Base-by-base conservation (phyloP, 2,888 invertebrate species). In the Eristalis pertinax region DNA sequence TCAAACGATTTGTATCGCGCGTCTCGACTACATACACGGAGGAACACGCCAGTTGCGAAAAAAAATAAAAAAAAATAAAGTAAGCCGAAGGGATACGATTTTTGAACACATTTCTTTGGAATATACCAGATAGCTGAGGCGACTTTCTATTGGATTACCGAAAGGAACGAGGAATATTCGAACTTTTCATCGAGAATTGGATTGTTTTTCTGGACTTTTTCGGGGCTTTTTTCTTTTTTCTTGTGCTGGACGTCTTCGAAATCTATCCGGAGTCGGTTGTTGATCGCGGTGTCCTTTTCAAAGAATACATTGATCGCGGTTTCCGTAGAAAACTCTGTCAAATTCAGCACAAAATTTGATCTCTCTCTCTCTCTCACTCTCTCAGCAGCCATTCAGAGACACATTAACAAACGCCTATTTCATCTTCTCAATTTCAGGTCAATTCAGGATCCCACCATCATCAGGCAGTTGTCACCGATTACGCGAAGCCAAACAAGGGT, bases 401-500 rank as follows among this genome's bases (percentile, higher is more conserved):
- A 26, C 4, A 1, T 26, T 26, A 26, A 26, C 24, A 11, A 8
- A 35, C 50, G 7, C 32, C 13, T 22, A 24, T 35, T 65, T 15
- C 0, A 32, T 15, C 13, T 73, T n/a, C 19, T 43, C n/a, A 4
- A 38, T 38, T 63, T 63, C 93, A 96, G 95, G 94, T 96, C 89
- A 95, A 94, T 91, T 94, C 95, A 91, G 94, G 94, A 89, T 94
- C 94, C 85, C 91, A 91, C 81, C 95, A 95, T 90, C 95, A 95
- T 90, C 95, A 94, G 89, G 95, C 95, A 90, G 95, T 95, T 90
- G 95, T 95, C 89, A 95, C 95, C 89, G 96, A 96, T 90, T 96
- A 96, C 96, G 96, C 96, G 89, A 95, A 95, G 90, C 95, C 95
- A 69, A 95, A 94, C 92, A 95, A 95, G 92, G 95, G 95, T 43